These are phyloP conservation scores for Ormyrus labotus DNA, from an alignment of 2,888 invertebrate genomes.

Conservation along the genomic window DNA sequence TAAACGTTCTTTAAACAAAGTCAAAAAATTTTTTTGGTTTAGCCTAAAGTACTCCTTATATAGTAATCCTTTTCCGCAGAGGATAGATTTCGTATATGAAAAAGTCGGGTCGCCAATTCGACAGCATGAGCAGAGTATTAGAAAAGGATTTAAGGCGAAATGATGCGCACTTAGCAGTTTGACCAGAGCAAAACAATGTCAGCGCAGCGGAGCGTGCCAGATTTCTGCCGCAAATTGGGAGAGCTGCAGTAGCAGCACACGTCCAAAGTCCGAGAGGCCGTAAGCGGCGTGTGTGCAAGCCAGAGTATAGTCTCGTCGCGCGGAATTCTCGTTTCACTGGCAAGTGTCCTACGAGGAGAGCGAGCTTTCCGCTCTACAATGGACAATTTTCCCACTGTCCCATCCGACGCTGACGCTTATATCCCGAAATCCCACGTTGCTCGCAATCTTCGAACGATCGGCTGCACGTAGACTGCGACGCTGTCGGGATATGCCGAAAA, in stretches of 20 bases:
- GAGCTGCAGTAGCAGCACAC: not conserved
- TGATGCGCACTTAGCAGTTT: conserved; percentile 15
- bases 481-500: not conserved
- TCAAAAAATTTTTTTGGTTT: no score
- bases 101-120: no score
- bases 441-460: conserved; percentile 31
- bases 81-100: no score
- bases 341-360: conserved; percentile 8
- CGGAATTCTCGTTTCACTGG: conserved; percentile 31
- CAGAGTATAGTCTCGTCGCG: not conserved
- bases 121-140: not conserved
- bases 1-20: no score
- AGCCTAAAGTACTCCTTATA: no score
- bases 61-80: no score
- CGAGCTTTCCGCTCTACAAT: not conserved
- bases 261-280: not conserved
- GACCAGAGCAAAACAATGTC: conserved; percentile 22
- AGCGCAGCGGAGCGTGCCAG: conserved; percentile 31
- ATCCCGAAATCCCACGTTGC: conserved; percentile 18
- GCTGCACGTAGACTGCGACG: not conserved
- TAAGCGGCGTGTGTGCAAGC: not conserved
- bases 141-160: conserved; percentile 21
- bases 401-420: not conserved
- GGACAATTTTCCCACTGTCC: conserved; percentile 26
- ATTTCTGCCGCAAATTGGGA: conserved; percentile 44